Base-by-base conservation (phyloP, 2,888 invertebrate genomes). In the Acleris literana region DNA sequence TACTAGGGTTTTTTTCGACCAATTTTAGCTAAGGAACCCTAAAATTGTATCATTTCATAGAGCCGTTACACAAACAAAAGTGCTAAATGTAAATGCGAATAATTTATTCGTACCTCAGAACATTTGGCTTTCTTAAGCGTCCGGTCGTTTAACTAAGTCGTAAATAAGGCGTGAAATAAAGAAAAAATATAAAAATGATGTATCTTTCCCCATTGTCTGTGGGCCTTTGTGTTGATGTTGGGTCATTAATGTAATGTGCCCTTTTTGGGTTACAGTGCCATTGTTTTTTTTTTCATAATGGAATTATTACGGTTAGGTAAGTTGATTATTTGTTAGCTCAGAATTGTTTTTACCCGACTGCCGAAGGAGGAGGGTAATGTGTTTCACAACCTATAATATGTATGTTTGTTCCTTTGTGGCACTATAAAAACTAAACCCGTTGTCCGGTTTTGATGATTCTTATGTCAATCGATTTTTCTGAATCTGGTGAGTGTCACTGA, bases 171-270 rank as follows among this genome's bases (percentile, higher is more conserved):
- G 33, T 49, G 46, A 49, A 49, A 59, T 20, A 9, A 18, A 33
- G 58, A 49, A 59, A 58, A 59, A 59, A 49, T 59, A 25, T 18
- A 39, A 49, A 59, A 59, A 59, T 59, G 53, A 53, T 53, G 25
- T 49, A 33, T 59, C 29, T 17, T 11, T 49, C 13, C 16, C 49
- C 58, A 59, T 59, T 49, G 49, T 49, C 49, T 33, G 33, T 13
- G 58, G 29, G 13, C 49, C 33, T 49, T 59, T 59, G 49, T 59
- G 33, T 18, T 18, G 49, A 58, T 49, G 49, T 49, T 18, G 49
- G 48, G 49, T 59, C 58, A 59, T 59, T 59, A 59, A 33, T 49
- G 33, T 43, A 59, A 49, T 46, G 56, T 25, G 49, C 20, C 18
- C 20, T 20, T 48, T 49, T 59, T 54, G 39, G 54, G 44, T 56